Evolutionary conservation across 2,797 vertebrate species (phyloP), one percentile per base, ranked within the genome.

Genomic region (Euphonia xanthogaster): DNA sequence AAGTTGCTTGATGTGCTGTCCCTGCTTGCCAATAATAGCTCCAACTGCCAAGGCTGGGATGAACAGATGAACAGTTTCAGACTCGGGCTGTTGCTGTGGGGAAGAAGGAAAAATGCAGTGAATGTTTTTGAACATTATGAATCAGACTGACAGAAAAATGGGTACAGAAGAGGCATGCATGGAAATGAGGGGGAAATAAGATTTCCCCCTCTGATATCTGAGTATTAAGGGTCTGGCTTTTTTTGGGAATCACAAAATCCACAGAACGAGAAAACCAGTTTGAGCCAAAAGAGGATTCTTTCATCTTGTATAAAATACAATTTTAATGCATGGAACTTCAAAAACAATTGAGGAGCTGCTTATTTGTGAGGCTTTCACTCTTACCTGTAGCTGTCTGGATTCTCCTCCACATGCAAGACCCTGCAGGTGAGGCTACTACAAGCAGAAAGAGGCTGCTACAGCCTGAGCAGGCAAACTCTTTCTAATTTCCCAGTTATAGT

Each of bases 1-100:
- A 91, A 99, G 99, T 97, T 99, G 99, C 97, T 99, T 99, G 98
- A 99, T 99, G 97, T 99, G 99, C 96, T 99, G 99, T 96, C 99
- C 99, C 98, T 99, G 99, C 98, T 99, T 99, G 96, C 99, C 99
- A 23, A 99, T 99, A 97, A 99, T 99, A 97, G 99, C 99, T 67
- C 99, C 99, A 21, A 99, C 99, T 19, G 99, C 99, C 70, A 99
- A 98, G 11, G 99, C 99, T 53, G 99, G 99, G 97, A 99, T 99
- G 96, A 99, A 99, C 93, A 99, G 98, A 97, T 99, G 98, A 95
- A 99, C 99, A 1, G 99, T 99, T 98, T 99, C 99, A 2, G 98
- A 99, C 96, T 99, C 99, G 1, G 98, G 98, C 84, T 99, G 99
- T 99, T 99, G 98, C 96, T 97, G 96, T 70, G 79, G 92, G 93